Base-by-base conservation (phyloP, 2,113 vertebrate genomes). In the Epinephelus cyanopodus region DNA sequence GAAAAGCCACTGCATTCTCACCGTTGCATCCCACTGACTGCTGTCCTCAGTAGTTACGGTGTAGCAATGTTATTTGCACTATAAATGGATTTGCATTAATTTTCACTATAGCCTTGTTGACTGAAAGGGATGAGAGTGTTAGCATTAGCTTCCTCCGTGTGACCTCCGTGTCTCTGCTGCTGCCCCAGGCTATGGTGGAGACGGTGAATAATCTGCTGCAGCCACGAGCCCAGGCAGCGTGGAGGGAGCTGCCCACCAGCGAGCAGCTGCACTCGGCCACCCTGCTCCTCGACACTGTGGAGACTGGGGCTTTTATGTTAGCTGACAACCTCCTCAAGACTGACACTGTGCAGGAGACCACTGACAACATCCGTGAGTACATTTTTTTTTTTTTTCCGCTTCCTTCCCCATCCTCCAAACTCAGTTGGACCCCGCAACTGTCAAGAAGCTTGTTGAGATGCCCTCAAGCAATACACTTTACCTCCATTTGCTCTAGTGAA, bases 261-360 rank as follows among this genome's bases (percentile, higher is more conserved):
- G 98, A 98, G 86, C 98, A 99, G 88, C 95, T 98, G n/a, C 97
- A 97, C 0, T 98, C 97, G 3, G 98, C 98, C 81, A 99, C 98
- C 82, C 96, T 98, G 95, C 85, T 99, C 57, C 96, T 99, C 0
- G 97, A 99, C 95, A 99, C 98, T 0, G 97, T 99, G 93, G 98
- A 99, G 87, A 97, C 98, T 27, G 98, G 98, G 1, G 98, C 98
- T 80, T 99, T 99, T 7, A 98, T 99, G 94, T 93, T 99, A 85
- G 98, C 98, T 1, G 98, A 99, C 93, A 99, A 99, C 96, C 97
- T 99, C 85, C 95, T 99, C 86, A 99, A 99, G 96, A 98, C 98
- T 0, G 98, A 99, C 94, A 98, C 97, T 1, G 97, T 99, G 90
- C 96, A 97, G 86, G 98, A 99, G 91, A 98, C 95, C 90, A 97